phyloP scores from a whole-genome alignment of 2,797 vertebrate species.

The Darevskia mixta region DNA sequence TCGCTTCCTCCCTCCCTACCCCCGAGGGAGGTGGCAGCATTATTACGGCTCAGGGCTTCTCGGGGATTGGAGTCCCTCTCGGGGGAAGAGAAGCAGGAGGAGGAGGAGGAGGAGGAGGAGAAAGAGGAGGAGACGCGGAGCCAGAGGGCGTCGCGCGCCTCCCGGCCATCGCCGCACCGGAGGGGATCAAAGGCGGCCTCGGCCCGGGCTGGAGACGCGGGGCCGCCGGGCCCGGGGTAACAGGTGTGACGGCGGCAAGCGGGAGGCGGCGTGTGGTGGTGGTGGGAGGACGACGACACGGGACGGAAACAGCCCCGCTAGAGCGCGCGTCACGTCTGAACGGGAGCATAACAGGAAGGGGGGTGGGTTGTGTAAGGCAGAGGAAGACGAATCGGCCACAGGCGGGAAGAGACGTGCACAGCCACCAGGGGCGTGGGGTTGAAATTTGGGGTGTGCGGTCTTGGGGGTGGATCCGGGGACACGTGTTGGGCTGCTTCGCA shows the following conservation, averaged over 20 bases:
- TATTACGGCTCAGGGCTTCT: not conserved
- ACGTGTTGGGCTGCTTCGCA: not conserved
- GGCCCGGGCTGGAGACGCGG: no score
- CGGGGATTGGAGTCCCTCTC: not conserved
- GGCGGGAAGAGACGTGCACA: no score
- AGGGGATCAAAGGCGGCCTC: not conserved
- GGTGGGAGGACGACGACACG: no score
- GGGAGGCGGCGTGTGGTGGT: no score
- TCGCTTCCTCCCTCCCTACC: not conserved
- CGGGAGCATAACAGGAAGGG: not conserved
- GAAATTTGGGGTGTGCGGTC: not conserved
- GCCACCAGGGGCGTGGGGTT: not conserved
- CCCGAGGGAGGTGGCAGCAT: not conserved
- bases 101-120: fast-evolving
- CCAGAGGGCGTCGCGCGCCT: not conserved
- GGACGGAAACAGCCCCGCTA: not conserved
- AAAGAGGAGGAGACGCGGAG: not conserved
- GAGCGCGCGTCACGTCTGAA: not conserved
- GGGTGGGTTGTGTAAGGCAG: not conserved
- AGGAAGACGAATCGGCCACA: not conserved
- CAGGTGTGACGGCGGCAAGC: not conserved
- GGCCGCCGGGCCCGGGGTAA: not conserved
- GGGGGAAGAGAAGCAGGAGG: fast-evolving
- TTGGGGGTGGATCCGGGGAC: not conserved
- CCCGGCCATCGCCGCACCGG: not conserved